Conservation (phyloP, 2,797 vertebrate genomes). For the Rhadinocentrus ornatus region DNA sequence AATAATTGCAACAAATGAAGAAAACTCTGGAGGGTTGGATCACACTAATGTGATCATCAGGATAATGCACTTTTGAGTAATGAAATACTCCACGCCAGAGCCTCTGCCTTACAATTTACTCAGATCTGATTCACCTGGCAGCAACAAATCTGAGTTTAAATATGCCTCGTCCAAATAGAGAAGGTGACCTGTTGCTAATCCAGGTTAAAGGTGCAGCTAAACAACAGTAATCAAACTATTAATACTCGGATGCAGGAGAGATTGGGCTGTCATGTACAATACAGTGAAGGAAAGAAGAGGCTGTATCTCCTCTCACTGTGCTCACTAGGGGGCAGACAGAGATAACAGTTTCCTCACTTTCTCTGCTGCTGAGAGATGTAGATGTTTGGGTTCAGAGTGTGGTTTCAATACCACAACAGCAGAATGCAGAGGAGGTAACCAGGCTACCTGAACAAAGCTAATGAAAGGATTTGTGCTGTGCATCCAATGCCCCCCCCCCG, state of each 20-base stretch:
- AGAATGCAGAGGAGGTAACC: conserved; percentile 58
- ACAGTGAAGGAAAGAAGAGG: conserved; percentile 17
- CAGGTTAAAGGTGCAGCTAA: conserved; percentile 41
- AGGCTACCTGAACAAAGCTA: conserved; percentile 24
- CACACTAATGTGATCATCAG: conserved; percentile 57
- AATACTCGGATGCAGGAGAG: conserved; percentile 45
- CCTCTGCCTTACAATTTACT: conserved; percentile 11
- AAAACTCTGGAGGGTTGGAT: conserved; percentile 54
- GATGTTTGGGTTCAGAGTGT: conserved; percentile 55
- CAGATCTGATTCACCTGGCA: conserved; percentile 27
- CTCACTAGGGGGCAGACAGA: conserved; percentile 76
- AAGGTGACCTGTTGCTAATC: conserved; percentile 31
- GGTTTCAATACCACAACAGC: conserved; percentile 40
- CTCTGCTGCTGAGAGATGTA: conserved; percentile 45
- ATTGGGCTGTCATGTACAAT: conserved; percentile 59
- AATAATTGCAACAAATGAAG: conserved; percentile 71
- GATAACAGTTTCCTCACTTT: conserved; percentile 32
- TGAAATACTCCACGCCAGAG: conserved; percentile 47
- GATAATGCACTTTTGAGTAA: conserved; percentile 68
- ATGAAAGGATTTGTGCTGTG: conserved; percentile 39
- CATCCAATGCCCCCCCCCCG: conserved; percentile 16
- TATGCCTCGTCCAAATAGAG: conserved; percentile 23
- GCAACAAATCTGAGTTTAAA: conserved; percentile 27
- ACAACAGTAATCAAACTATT: conserved; percentile 55
- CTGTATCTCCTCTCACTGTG: conserved; percentile 22